Evolutionary conservation across 2,888 invertebrate genomes (phyloP).

Genomic region (Molanna angustata): DNA sequence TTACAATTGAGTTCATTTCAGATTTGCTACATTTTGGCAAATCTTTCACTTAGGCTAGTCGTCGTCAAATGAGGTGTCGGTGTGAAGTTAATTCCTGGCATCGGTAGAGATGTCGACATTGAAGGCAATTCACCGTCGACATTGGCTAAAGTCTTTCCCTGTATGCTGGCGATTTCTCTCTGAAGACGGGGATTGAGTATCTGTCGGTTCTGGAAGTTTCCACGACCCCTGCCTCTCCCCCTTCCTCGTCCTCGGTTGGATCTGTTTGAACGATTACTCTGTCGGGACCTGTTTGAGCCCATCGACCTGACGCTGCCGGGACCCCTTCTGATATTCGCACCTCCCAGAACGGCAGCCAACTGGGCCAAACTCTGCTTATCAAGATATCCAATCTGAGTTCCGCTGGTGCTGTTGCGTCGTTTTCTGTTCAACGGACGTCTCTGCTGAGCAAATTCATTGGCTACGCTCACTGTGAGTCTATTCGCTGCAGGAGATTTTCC

Average conservation of each 20-base stretch:
- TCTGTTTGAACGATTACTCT: constrained; percentile 40
- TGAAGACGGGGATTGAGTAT: constrained; percentile 47
- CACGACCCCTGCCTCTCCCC: constrained; percentile 44
- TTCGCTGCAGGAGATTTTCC: constrained; percentile 8
- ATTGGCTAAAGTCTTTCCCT: constrained; percentile 43
- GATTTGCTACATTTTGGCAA: constrained; percentile 40
- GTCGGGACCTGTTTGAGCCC: constrained; percentile 42
- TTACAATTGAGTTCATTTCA: not conserved
- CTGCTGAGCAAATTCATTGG: constrained; percentile 44
- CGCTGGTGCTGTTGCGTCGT: constrained; percentile 35
- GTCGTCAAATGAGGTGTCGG: constrained; percentile 47
- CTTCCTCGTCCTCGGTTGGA: constrained; percentile 38
- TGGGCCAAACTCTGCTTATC: constrained; percentile 47
- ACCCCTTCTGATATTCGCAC: constrained; percentile 41
- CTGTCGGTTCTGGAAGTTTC: constrained; percentile 48
- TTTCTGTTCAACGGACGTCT: constrained; percentile 35
- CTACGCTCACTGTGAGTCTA: constrained; percentile 44
- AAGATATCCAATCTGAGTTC: constrained; percentile 45
- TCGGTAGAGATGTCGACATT: constrained; percentile 28
- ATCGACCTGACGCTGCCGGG: constrained; percentile 49
- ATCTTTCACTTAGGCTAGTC: constrained; percentile 50
- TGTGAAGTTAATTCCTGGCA: constrained; percentile 43
- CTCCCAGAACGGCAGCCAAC: constrained; percentile 45
- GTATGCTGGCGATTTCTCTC: constrained; percentile 50
- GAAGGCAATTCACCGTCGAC: constrained; percentile 22